phyloP scores from a whole-genome alignment of 1,140 invertebrate species.

The Drosophila kurseongensis region DNA sequence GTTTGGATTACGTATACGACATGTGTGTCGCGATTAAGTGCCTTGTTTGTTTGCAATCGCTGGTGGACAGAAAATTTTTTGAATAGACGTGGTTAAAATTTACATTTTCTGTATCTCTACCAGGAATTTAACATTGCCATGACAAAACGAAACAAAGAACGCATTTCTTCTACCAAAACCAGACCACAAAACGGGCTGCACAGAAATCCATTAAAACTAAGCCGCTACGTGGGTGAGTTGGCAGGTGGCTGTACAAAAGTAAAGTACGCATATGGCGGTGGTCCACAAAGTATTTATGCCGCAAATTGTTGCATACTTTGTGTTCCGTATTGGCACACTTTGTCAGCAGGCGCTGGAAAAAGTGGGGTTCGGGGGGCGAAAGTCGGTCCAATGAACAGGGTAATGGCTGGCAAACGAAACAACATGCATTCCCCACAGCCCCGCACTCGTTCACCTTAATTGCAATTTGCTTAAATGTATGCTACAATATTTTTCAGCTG shows the following conservation, averaged over 20 bases:
- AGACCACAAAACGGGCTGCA: constrained; percentile 19
- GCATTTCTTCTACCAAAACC: constrained; percentile 10
- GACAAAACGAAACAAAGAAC: constrained; percentile 26
- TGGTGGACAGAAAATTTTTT: neutral
- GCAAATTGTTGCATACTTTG: constrained; percentile 81
- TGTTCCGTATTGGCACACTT: constrained; percentile 77
- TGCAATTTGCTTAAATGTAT: constrained; percentile 80
- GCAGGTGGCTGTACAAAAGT: constrained; percentile 11
- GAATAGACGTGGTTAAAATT: neutral
- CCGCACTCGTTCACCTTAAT: constrained; percentile 55
- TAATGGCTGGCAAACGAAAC: constrained; percentile 47
- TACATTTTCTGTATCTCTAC: neutral
- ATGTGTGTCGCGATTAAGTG: constrained; percentile 61
- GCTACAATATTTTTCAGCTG: constrained; percentile 70
- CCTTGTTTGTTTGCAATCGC: constrained; percentile 48
- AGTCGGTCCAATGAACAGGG: constrained; percentile 35
- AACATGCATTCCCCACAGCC: constrained; percentile 20
- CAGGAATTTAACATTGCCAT: neutral
- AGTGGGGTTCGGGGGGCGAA: neutral
- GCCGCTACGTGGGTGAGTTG: constrained; percentile 1
- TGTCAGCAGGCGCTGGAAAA: constrained; percentile 54
- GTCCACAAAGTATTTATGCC: constrained; percentile 75
- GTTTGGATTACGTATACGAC: constrained; percentile 58
- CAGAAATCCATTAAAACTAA: constrained; percentile 45
- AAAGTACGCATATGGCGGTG: constrained; percentile 8